phyloP scores from a whole-genome alignment of 2,797 vertebrate species.

The Threskiornis aethiopicus region DNA sequence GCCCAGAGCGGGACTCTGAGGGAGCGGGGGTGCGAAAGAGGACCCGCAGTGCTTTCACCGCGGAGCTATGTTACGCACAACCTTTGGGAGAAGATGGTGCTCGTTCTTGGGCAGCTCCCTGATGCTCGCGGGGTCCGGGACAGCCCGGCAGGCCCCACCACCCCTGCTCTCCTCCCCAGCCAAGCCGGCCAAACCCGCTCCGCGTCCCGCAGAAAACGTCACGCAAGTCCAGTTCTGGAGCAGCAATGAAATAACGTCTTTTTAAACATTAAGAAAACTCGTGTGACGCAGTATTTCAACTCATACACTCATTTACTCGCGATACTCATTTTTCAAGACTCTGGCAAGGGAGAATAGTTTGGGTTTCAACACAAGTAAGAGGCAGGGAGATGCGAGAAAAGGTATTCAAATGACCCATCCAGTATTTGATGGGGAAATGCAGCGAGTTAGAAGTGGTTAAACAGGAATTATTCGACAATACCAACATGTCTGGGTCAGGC shows the following conservation, averaged over 20 bases:
- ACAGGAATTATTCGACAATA: background rate
- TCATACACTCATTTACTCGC: rapidly evolving
- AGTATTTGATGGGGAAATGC: background rate
- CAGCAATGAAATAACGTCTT: background rate
- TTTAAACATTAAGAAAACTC: background rate
- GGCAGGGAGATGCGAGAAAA: background rate
- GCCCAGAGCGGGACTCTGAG: background rate
- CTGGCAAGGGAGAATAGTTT: background rate
- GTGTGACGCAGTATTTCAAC: background rate
- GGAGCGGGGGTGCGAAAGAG: background rate
- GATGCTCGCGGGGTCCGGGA: background rate
- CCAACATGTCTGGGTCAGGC: background rate
- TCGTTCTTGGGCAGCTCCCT: background rate
- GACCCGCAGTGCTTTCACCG: background rate
- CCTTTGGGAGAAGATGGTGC: background rate
- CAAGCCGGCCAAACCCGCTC: background rate
- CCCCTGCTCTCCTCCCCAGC: background rate
- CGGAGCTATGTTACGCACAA: background rate
- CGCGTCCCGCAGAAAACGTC: rapidly evolving
- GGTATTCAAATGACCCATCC: background rate
- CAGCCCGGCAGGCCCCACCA: background rate
- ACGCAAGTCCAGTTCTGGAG: background rate
- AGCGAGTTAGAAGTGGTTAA: background rate
- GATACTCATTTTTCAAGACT: background rate
- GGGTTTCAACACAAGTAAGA: background rate